Percentiles rank a stretch among this genome's conserved stretches.
Evolutionary conservation across 2,888 invertebrate species (phyloP).

Genomic region (Meghimatium bilineatum): DNA sequence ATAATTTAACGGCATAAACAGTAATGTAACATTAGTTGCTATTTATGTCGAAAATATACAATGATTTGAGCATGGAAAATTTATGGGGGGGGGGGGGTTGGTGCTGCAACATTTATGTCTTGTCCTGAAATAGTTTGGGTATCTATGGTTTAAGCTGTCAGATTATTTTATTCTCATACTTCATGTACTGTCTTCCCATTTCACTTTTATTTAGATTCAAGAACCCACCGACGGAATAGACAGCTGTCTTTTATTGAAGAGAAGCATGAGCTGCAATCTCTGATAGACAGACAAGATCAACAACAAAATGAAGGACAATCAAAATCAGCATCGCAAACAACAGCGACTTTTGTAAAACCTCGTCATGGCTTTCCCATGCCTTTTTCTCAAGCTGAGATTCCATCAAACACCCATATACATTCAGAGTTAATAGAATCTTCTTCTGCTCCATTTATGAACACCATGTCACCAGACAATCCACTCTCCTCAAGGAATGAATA

Average conservation of each 20-base stretch:
- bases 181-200: too few relatives aligned
- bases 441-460: too few relatives aligned
- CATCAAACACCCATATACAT: neutral
- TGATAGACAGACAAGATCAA: conserved; percentile 6
- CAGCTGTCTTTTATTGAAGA: conserved; percentile 69
- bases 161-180: too few relatives aligned
- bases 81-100: too few relatives aligned
- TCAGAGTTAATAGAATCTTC: neutral
- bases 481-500: neutral
- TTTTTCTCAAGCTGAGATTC: neutral
- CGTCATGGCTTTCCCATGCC: neutral
- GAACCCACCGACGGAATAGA: conserved; percentile 59
- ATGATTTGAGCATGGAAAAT: too few relatives aligned
- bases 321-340: neutral
- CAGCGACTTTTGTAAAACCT: neutral
- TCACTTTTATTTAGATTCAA: too few relatives aligned
- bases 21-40: too few relatives aligned
- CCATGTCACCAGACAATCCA: neutral
- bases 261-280: conserved; percentile 56
- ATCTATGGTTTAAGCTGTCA: too few relatives aligned
- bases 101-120: too few relatives aligned
- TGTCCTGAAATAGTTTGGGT: too few relatives aligned
- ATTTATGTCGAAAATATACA: too few relatives aligned
- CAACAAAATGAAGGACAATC: neutral
- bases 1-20: too few relatives aligned